These are phyloP conservation scores for Pandemis corylana DNA, from an alignment of 2,888 invertebrate genomes.

Conservation along the genomic window DNA sequence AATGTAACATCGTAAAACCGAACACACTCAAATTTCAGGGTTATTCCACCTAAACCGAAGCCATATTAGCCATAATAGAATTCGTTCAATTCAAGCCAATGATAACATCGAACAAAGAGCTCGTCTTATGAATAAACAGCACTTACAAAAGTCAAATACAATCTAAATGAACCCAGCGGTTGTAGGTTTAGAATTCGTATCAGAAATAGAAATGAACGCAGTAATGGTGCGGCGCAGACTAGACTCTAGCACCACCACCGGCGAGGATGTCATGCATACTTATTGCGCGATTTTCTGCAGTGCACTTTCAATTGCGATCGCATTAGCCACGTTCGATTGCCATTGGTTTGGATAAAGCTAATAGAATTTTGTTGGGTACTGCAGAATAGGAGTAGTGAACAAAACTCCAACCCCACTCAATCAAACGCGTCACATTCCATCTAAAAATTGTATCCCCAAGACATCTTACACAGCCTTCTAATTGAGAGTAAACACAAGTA, in stretches of 20 bases:
- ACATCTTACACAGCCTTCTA: conserved; percentile 43
- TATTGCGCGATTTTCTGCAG: conserved; percentile 79
- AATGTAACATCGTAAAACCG: neutral
- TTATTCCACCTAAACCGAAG: conserved; percentile 3
- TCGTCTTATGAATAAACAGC: conserved; percentile 18
- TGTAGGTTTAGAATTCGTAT: conserved; percentile 49
- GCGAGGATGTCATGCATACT: conserved; percentile 77
- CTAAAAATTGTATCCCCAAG: conserved; percentile 8
- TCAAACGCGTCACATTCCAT: conserved; percentile 27
- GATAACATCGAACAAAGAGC: conserved; percentile 27
- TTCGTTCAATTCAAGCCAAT: conserved; percentile 5
- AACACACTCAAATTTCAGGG: neutral
- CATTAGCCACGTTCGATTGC: conserved; percentile 75
- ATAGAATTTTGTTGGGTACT: conserved; percentile 53
- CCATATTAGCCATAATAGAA: neutral
- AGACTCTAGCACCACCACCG: conserved; percentile 63
- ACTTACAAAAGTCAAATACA: conserved; percentile 31
- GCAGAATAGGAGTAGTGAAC: conserved; percentile 21
- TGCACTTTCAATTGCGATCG: conserved; percentile 76
- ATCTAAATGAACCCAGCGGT: conserved; percentile 22
- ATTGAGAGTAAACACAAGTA: conserved; percentile 57
- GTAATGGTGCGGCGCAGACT: conserved; percentile 70
- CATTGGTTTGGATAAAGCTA: conserved; percentile 60
- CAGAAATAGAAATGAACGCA: conserved; percentile 51
- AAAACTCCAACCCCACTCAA: neutral